Evolutionary conservation across 2,797 vertebrate species (phyloP).

Genomic region (Acanthurus lineatus): DNA sequence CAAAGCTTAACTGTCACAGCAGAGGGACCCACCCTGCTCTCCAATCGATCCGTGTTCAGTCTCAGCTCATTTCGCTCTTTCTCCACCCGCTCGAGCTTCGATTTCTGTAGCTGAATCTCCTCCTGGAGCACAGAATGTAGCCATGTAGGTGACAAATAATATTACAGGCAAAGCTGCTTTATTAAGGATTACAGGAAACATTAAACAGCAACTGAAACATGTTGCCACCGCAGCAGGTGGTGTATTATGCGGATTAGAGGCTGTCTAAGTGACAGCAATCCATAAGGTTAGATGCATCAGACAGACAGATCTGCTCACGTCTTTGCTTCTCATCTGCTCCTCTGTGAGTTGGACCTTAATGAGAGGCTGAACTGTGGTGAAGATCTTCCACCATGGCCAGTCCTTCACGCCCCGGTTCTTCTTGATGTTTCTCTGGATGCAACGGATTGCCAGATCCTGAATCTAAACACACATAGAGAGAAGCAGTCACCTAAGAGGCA

Average conservation of each 20-base stretch:
- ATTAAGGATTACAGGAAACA: conserved; percentile 25
- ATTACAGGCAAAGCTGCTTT: conserved; percentile 29
- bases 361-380: conserved; percentile 95
- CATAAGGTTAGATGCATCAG: not conserved
- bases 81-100: conserved; percentile 94
- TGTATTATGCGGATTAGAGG: conserved; percentile 26
- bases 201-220: conserved; percentile 18
- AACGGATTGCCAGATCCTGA: conserved; percentile 95
- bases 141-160: conserved; percentile 3
- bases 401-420: conserved; percentile 96
- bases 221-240: not conserved
- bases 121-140: conserved; percentile 84
- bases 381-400: conserved; percentile 98
- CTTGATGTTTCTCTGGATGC: conserved; percentile 86
- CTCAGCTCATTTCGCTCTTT: conserved; percentile 96
- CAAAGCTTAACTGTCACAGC: conserved; percentile 62
- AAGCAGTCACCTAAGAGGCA: conserved; percentile 12
- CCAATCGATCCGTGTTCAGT: conserved; percentile 93
- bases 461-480: conserved; percentile 81
- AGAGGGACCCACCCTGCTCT: conserved; percentile 89
- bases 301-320: conserved; percentile 83
- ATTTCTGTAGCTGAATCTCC: conserved; percentile 94
- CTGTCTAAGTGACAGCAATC: conserved; percentile 24
- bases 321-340: conserved; percentile 95
- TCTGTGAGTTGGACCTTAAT: conserved; percentile 96